These are phyloP conservation scores for Pogonognathellus flavescens DNA, from an alignment of 1,140 invertebrate species.

Conservation along the genomic window DNA sequence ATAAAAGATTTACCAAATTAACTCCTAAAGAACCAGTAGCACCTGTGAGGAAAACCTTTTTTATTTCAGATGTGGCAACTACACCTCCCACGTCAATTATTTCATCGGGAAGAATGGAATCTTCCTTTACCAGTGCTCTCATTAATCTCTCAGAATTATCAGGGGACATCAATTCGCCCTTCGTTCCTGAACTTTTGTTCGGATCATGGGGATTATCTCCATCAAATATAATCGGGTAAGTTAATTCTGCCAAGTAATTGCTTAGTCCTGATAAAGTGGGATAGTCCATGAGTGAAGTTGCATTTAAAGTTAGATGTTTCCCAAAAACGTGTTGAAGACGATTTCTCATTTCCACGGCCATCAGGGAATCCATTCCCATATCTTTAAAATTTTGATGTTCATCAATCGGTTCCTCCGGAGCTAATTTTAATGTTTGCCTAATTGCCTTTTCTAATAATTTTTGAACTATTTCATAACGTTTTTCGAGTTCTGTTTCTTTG, in stretches of 20 bases:
- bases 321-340: conserved; percentile 24
- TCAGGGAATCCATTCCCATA: conserved; percentile 37
- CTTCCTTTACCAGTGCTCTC: no score
- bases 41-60: no score
- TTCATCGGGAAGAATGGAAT: no score
- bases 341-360: conserved; percentile 47
- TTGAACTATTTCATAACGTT: conserved; percentile 2
- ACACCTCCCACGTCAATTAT: no score
- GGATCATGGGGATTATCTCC: not conserved
- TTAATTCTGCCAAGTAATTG: conserved; percentile 32
- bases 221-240: not conserved
- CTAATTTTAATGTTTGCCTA: not conserved
- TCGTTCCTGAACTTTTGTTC: no score
- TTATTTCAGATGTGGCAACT: no score
- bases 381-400: conserved; percentile 41
- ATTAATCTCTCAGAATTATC: no score
- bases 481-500: not conserved
- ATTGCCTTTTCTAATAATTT: conserved; percentile 10
- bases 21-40: not conserved
- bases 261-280: not conserved
- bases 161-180: no score
- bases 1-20: conserved; percentile 25
- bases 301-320: conserved; percentile 24
- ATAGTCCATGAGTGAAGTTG: conserved; percentile 22
- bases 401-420: conserved; percentile 6